Conservation (phyloP, 1,140 invertebrate species). For the Choristoneura fumiferana region DNA sequence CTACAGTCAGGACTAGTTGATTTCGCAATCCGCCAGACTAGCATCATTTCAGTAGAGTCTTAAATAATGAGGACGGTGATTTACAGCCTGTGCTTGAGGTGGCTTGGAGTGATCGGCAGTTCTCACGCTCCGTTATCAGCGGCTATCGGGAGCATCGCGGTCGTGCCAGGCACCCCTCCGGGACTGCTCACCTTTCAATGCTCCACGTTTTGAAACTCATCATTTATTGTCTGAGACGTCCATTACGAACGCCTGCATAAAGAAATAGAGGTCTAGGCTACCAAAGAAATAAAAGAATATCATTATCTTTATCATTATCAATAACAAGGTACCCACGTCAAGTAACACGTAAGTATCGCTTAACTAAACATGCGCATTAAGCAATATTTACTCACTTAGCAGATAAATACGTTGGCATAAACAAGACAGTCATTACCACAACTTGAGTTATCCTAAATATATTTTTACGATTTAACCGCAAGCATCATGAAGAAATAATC, state of each 20-base stretch:
- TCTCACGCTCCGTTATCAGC: conserved; percentile 11
- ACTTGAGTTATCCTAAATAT: not conserved
- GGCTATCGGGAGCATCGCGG: conserved; percentile 12
- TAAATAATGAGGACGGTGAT: too few relatives aligned
- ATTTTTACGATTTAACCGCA: not conserved
- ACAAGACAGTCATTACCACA: not conserved
- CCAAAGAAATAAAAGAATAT: too few relatives aligned
- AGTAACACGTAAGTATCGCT: too few relatives aligned
- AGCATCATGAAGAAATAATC: not conserved
- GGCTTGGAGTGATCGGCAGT: not conserved
- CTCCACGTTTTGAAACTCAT: conserved; percentile 10
- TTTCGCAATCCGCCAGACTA: too few relatives aligned
- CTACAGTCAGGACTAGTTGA: too few relatives aligned
- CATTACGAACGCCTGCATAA: not conserved
- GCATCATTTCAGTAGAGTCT: too few relatives aligned
- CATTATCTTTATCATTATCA: too few relatives aligned
- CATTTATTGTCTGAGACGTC: not conserved
- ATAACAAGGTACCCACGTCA: too few relatives aligned
- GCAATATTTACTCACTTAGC: too few relatives aligned
- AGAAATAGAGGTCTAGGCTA: too few relatives aligned
- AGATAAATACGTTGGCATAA: too few relatives aligned
- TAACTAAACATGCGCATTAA: too few relatives aligned
- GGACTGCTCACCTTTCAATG: conserved; percentile 5
- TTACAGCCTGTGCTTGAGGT: not conserved
- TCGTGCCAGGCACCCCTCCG: not conserved